Percentiles rank a stretch among this genome's conserved stretches.
Evolutionary conservation across 2,888 invertebrate genomes (phyloP).

Genomic region (Drosophila testacea): DNA sequence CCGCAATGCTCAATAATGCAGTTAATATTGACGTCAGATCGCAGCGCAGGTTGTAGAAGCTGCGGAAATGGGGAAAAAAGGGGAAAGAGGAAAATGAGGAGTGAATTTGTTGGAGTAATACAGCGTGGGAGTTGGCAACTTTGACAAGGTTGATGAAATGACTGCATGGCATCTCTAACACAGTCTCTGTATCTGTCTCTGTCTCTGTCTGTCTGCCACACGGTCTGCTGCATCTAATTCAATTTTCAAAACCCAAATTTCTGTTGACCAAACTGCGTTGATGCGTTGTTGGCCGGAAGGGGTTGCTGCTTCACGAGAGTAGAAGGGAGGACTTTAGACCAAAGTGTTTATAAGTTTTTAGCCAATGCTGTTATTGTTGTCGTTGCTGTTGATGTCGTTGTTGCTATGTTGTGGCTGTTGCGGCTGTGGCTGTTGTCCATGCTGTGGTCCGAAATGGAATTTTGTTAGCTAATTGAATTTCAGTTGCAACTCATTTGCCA

Average conservation of each 20-base stretch:
- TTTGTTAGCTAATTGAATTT: constrained; percentile 81
- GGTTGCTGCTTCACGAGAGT: constrained; percentile 30
- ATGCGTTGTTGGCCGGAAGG: constrained; percentile 43
- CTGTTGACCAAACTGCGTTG: constrained; percentile 77
- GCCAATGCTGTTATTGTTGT: constrained; percentile 52
- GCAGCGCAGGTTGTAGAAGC: constrained; percentile 11
- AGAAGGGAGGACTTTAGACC: constrained; percentile 22
- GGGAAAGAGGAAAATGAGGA: background rate
- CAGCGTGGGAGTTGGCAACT: constrained; percentile 39
- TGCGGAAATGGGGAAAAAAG: constrained; percentile 5
- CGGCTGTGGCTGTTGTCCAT: constrained; percentile 52
- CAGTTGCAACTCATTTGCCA: constrained; percentile 81
- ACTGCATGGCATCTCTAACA: constrained; percentile 22
- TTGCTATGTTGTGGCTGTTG: constrained; percentile 49
- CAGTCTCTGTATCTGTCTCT: constrained; percentile 5
- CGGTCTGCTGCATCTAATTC: constrained; percentile 82
- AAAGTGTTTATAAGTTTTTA: constrained; percentile 79
- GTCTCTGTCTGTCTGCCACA: constrained; percentile 57
- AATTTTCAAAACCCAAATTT: constrained; percentile 80
- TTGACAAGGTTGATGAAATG: constrained; percentile 62
- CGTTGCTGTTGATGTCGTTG: constrained; percentile 44
- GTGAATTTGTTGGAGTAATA: background rate
- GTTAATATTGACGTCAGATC: constrained; percentile 72
- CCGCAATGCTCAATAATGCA: constrained; percentile 80
- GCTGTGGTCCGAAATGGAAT: constrained; percentile 74